These are phyloP conservation scores for Corythucha ciliata DNA, from an alignment of 2,888 invertebrate species.

Conservation along the genomic window DNA sequence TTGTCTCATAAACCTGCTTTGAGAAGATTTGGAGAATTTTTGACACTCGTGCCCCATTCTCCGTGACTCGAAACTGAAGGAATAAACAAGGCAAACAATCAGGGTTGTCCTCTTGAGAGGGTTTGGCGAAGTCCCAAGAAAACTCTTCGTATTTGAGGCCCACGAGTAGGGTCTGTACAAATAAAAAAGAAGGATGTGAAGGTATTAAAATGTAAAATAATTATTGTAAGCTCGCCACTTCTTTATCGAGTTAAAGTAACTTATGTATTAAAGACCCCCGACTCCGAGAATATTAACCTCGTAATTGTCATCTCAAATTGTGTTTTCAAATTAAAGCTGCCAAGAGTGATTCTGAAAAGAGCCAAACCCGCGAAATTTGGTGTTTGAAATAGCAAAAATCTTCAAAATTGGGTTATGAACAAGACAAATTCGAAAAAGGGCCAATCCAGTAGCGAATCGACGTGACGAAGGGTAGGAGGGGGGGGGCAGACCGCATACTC, in stretches of 20 bases:
- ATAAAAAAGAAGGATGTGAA: conserved; percentile 10
- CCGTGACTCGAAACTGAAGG: conserved; percentile 75
- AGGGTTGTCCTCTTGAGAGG: conserved; percentile 62
- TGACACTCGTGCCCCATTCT: conserved; percentile 65
- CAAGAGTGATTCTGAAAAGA: too few species aligned
- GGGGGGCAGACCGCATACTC: too few species aligned
- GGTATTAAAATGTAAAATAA: not conserved
- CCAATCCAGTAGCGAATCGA: too few species aligned
- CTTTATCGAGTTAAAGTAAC: not conserved
- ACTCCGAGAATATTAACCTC: too few species aligned
- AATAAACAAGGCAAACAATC: conserved; percentile 88
- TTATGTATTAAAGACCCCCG: not conserved
- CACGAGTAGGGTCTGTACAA: conserved; percentile 63
- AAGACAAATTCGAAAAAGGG: too few species aligned
- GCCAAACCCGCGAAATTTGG: too few species aligned
- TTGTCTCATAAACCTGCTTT: conserved; percentile 47
- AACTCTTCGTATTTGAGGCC: conserved; percentile 81
- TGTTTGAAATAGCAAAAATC: too few species aligned
- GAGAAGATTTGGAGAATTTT: conserved; percentile 63
- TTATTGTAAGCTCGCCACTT: too few species aligned
- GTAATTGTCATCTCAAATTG: too few species aligned
- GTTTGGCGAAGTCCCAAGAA: conserved; percentile 86
- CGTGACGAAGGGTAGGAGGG: too few species aligned
- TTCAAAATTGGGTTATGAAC: too few species aligned
- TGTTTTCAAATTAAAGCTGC: too few species aligned